phyloP scores from a whole-genome alignment of 2,113 vertebrate species.

The Urocitellus parryii region DNA sequence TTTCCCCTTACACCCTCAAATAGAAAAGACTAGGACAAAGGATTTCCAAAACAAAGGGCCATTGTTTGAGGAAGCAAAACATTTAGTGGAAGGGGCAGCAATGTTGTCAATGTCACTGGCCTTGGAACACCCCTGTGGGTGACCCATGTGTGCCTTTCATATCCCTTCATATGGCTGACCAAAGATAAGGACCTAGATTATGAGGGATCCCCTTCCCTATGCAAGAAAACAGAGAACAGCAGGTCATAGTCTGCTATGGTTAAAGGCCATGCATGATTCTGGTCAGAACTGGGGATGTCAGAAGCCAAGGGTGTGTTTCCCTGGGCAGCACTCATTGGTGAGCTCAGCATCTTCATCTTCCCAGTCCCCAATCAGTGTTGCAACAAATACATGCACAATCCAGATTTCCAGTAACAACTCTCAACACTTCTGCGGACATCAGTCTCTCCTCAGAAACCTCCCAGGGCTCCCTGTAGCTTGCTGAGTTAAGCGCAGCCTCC shows the following conservation, averaged over 20 bases:
- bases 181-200: background rate
- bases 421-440: background rate
- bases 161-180: rapidly evolving
- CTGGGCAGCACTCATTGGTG: background rate
- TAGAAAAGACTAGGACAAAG: background rate
- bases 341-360: background rate
- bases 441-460: background rate
- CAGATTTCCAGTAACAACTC: background rate
- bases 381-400: background rate
- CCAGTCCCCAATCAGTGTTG: too few species aligned
- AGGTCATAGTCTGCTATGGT: too few species aligned
- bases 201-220: background rate
- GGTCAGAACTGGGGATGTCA: background rate
- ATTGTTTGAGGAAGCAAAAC: background rate
- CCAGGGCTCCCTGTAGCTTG: background rate
- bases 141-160: too few species aligned
- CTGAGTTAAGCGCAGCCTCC: background rate
- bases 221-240: background rate
- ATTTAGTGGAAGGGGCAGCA: background rate
- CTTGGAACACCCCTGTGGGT: background rate
- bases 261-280: background rate
- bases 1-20: too few species aligned
- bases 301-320: background rate
- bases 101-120: background rate
- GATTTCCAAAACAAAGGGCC: background rate